Evolutionary conservation across 2,113 vertebrate species (phyloP).

Genomic region (Atractosteus spatula): DNA sequence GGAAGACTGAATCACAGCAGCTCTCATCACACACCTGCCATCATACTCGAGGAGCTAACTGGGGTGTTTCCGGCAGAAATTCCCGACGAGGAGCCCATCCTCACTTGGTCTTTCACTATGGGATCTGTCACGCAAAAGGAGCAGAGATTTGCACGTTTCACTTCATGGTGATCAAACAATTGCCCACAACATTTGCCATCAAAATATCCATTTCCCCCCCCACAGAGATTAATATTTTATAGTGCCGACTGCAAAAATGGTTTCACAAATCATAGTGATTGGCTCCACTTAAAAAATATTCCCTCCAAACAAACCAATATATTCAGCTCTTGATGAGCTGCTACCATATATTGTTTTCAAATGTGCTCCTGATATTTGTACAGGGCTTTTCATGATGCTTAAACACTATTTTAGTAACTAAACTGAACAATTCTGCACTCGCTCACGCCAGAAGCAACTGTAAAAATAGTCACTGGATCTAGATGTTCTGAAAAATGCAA

Average conservation of each 20-base stretch:
- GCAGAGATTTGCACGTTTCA: neutral
- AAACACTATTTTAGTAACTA: too few relatives aligned
- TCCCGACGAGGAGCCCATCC: constrained; percentile 65
- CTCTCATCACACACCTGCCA: constrained; percentile 65
- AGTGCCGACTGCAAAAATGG: too few relatives aligned
- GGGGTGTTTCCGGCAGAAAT: constrained; percentile 69
- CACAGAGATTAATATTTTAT: too few relatives aligned
- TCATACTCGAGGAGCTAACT: constrained; percentile 80
- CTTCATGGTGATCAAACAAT: neutral
- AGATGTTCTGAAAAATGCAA: too few relatives aligned
- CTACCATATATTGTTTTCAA: too few relatives aligned
- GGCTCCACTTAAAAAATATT: neutral
- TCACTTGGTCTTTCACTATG: constrained; percentile 76
- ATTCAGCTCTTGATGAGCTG: neutral
- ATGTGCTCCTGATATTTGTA: too few relatives aligned
- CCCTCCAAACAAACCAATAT: neutral
- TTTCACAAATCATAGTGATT: too few relatives aligned
- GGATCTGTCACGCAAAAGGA: constrained; percentile 52
- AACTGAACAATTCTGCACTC: too few relatives aligned
- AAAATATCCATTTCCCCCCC: too few relatives aligned
- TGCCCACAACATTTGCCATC: neutral
- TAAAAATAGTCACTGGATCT: too few relatives aligned
- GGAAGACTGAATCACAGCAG: neutral
- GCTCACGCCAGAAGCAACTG: too few relatives aligned
- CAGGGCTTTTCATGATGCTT: too few relatives aligned